phyloP scores from a whole-genome alignment of 2,888 invertebrate genomes.

The Subacronicta megacephala region DNA sequence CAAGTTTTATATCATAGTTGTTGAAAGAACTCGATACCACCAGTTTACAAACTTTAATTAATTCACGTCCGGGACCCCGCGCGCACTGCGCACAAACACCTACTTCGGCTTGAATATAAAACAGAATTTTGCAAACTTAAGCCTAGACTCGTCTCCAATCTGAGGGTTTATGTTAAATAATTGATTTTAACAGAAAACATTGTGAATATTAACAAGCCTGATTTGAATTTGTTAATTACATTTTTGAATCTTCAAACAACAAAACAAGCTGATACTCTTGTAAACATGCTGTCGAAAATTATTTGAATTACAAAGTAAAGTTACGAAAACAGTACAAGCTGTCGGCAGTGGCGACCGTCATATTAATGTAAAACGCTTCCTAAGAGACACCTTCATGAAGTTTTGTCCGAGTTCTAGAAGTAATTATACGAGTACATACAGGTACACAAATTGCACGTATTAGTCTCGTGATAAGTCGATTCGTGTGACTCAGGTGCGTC shows the following conservation, averaged over 20 bases:
- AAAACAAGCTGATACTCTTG: slow-evolving; percentile 8
- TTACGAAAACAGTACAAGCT: not conserved
- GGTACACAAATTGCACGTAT: not conserved
- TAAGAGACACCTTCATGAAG: not conserved
- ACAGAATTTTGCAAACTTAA: slow-evolving; percentile 6
- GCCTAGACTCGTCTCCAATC: not conserved
- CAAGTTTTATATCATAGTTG: slow-evolving; percentile 30
- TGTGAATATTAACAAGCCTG: slow-evolving; percentile 19
- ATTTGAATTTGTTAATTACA: slow-evolving; percentile 44
- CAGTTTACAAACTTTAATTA: slow-evolving; percentile 48
- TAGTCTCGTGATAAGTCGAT: not conserved
- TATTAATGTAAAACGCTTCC: slow-evolving; percentile 5
- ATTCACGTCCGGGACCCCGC: slow-evolving; percentile 21
- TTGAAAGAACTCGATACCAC: slow-evolving; percentile 42
- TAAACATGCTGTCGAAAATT: slow-evolving; percentile 6
- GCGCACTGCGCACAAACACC: slow-evolving; percentile 13
- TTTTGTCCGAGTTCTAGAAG: slow-evolving; percentile 1
- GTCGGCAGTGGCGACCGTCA: not conserved
- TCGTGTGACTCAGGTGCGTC: too few relatives aligned
- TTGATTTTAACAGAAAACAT: slow-evolving; percentile 18
- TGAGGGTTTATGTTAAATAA: slow-evolving; percentile 11
- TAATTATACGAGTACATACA: not conserved
- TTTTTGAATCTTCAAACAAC: slow-evolving; percentile 11
- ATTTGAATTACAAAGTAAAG: slow-evolving; percentile 14
- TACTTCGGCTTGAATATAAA: slow-evolving; percentile 30